Conservation (phyloP, 2,113 vertebrate species). For the Hyperopisus bebe region DNA sequence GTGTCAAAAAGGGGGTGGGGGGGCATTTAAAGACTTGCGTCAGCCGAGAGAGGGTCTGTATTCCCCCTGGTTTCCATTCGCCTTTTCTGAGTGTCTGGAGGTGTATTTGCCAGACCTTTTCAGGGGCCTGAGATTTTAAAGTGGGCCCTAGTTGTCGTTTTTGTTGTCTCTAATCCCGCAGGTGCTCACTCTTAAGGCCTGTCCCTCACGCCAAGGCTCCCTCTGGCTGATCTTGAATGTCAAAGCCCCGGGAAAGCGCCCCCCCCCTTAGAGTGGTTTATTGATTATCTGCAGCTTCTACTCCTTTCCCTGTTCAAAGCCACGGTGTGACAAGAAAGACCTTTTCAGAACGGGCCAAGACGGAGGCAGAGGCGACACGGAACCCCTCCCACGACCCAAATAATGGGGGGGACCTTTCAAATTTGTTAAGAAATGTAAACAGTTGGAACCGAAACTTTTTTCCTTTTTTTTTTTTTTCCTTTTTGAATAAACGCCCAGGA, state of each 20-base stretch:
- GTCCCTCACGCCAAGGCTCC: conserved; percentile 34
- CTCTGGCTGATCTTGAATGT: conserved; percentile 50
- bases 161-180: conserved; percentile 41
- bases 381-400: background rate
- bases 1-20: conserved; percentile 26
- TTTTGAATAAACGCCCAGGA: background rate
- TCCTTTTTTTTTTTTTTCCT: background rate
- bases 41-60: conserved; percentile 23
- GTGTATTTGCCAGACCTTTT: conserved; percentile 37
- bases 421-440: conserved; percentile 13
- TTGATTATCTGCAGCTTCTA: conserved; percentile 35
- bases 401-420: conserved; percentile 15
- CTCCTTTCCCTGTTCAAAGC: conserved; percentile 34
- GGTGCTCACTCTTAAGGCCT: conserved; percentile 59
- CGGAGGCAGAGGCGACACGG: background rate
- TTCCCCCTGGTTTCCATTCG: conserved; percentile 17
- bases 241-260: conserved; percentile 26
- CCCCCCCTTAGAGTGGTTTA: conserved; percentile 36
- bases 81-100: conserved; percentile 19
- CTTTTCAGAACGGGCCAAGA: conserved; percentile 12
- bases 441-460: conserved; percentile 4
- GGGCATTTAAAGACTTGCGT: conserved; percentile 22
- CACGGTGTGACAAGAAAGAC: conserved; percentile 18
- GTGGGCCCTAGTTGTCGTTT: conserved; percentile 20
- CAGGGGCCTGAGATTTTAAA: conserved; percentile 1